Percentiles rank a stretch among this genome's conserved stretches.
Conservation (phyloP, 2,113 vertebrate genomes). For the Syngnathus typhle region DNA sequence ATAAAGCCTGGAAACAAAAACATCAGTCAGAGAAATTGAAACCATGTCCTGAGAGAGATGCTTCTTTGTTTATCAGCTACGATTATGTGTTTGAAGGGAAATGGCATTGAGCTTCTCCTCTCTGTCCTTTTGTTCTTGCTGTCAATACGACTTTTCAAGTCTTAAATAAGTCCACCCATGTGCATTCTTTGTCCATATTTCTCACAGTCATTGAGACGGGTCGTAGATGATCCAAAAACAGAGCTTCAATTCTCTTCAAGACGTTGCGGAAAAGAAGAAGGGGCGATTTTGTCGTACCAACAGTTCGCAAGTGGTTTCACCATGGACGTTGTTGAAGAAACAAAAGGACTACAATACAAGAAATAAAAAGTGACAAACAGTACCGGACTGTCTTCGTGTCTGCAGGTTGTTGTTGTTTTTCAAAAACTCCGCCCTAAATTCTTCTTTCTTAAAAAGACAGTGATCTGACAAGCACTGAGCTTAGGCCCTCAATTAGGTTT, state of each 20-base stretch:
- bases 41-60: slow-evolving; percentile 74
- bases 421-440: slow-evolving; percentile 43
- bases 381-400: slow-evolving; percentile 75
- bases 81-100: slow-evolving; percentile 37
- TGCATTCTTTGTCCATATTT: slow-evolving; percentile 15
- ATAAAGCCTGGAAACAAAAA: slow-evolving; percentile 50
- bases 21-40: slow-evolving; percentile 40
- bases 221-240: slow-evolving; percentile 6
- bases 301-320: slow-evolving; percentile 48
- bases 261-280: slow-evolving; percentile 1
- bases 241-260: slow-evolving; percentile 23
- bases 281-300: slow-evolving; percentile 63
- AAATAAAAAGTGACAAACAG: slow-evolving; percentile 57
- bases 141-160: slow-evolving; percentile 29
- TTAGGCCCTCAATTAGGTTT: slow-evolving; percentile 15
- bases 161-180: slow-evolving; percentile 37
- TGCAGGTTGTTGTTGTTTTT: slow-evolving; percentile 28
- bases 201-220: slow-evolving; percentile 38
- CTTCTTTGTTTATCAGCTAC: slow-evolving; percentile 66
- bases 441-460: slow-evolving; percentile 49
- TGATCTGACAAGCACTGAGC: slow-evolving; percentile 53
- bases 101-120: slow-evolving; percentile 38
- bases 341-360: slow-evolving; percentile 28
- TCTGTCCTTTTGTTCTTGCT: slow-evolving; percentile 27
- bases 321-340: slow-evolving; percentile 38